phyloP scores from a whole-genome alignment of 2,888 invertebrate species.

The Latrodectus elegans region DNA sequence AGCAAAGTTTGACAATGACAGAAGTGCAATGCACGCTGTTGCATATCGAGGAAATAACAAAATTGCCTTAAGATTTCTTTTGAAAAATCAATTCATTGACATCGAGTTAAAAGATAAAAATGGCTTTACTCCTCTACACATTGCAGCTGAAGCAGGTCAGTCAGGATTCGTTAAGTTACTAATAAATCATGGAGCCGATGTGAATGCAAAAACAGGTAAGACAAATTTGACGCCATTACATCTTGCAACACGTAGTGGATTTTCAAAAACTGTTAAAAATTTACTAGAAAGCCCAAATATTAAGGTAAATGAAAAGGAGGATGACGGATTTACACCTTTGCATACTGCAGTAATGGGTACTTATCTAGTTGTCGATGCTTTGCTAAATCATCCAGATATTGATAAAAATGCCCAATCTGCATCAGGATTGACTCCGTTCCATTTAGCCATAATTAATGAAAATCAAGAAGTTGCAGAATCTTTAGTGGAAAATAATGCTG shows the following conservation, averaged over 20 bases:
- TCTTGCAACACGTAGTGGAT: not conserved
- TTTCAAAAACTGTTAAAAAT: not conserved
- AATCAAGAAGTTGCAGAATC: not conserved
- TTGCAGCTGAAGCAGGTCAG: not conserved
- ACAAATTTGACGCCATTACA: not conserved
- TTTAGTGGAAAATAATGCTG: not conserved
- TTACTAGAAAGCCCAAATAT: not conserved
- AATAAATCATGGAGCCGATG: not conserved
- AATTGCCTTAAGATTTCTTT: not conserved
- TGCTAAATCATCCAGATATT: not conserved
- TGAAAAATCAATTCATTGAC: not conserved
- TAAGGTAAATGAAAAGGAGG: not conserved
- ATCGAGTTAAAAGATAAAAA: not conserved
- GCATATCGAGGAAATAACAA: not conserved
- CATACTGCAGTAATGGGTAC: not conserved
- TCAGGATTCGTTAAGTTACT: not conserved
- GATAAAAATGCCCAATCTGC: not conserved
- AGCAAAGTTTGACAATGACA: not conserved
- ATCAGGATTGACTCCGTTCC: not conserved
- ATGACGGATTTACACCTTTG: not conserved
- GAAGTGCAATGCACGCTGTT: not conserved
- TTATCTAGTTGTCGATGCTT: not conserved
- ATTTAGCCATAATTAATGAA: not conserved
- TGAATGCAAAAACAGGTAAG: not conserved
- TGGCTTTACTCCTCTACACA: not conserved